Conservation (phyloP, 2,888 invertebrate species). For the Spialia ferax region DNA sequence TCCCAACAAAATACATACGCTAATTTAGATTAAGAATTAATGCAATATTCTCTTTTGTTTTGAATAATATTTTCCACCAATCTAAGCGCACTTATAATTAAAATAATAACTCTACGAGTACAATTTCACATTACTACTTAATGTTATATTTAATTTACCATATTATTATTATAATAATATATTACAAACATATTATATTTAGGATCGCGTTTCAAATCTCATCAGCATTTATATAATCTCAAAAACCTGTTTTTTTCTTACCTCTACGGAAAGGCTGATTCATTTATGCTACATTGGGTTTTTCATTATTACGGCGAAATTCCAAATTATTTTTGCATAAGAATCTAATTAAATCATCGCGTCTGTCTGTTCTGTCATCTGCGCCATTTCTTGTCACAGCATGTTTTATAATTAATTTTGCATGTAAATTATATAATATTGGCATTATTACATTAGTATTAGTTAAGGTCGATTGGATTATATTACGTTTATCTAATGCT, state of each 20-base stretch:
- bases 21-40: too few species aligned
- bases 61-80: too few species aligned
- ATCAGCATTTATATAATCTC: conserved; percentile 5
- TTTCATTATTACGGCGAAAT: conserved; percentile 26
- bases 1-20: too few species aligned
- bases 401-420: neutral
- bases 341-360: conserved; percentile 8
- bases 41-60: too few species aligned
- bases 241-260: conserved; percentile 14
- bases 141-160: too few species aligned
- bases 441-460: neutral
- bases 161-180: too few species aligned
- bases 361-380: conserved; percentile 32
- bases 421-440: neutral
- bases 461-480: neutral
- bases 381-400: conserved; percentile 11
- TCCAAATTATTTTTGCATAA: conserved; percentile 29
- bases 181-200: neutral
- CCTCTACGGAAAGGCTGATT: neutral
- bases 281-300: conserved; percentile 26
- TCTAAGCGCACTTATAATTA: too few species aligned
- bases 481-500: too few species aligned
- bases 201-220: neutral
- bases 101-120: too few species aligned
- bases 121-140: too few species aligned